Percentiles rank a stretch among this genome's conserved stretches.
phyloP scores from a whole-genome alignment of 2,113 vertebrate genomes.

The Amphilophus citrinellus region DNA sequence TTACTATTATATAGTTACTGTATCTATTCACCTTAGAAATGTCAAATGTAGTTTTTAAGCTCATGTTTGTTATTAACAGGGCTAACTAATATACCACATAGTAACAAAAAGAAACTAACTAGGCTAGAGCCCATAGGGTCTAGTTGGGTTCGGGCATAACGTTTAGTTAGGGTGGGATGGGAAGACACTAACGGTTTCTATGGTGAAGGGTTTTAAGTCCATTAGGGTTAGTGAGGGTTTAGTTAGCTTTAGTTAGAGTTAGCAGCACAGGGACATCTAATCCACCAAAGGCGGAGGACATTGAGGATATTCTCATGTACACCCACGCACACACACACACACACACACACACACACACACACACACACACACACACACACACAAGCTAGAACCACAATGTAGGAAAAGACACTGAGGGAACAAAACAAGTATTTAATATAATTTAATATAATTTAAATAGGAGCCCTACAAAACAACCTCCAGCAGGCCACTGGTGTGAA shows the following conservation, averaged over 20 bases:
- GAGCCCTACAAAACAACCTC: too few species aligned
- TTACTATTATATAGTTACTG: neutral
- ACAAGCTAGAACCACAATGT: constrained; percentile 39
- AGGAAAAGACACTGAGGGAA: constrained; percentile 1
- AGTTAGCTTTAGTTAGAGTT: constrained; percentile 26
- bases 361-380: constrained; percentile 34
- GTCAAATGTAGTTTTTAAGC: neutral
- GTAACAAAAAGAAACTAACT: neutral
- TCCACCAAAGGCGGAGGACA: constrained; percentile 44
- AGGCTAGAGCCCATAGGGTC: constrained; percentile 29
- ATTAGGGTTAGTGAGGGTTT: constrained; percentile 50
- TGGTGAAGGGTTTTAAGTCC: neutral
- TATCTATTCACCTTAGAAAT: neutral
- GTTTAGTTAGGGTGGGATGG: neutral
- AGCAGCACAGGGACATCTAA: constrained; percentile 26
- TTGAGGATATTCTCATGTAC: neutral
- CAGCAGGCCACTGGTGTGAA: too few species aligned
- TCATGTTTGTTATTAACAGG: neutral
- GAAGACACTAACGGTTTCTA: constrained; percentile 10
- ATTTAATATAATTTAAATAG: neutral
- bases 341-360: constrained; percentile 28
- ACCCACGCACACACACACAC: constrained; percentile 22
- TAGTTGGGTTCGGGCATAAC: constrained; percentile 50
- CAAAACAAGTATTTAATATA: neutral
- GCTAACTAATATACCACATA: neutral